Conservation (phyloP, 2,113 vertebrate genomes). For the Pyxicephalus adspersus region DNA sequence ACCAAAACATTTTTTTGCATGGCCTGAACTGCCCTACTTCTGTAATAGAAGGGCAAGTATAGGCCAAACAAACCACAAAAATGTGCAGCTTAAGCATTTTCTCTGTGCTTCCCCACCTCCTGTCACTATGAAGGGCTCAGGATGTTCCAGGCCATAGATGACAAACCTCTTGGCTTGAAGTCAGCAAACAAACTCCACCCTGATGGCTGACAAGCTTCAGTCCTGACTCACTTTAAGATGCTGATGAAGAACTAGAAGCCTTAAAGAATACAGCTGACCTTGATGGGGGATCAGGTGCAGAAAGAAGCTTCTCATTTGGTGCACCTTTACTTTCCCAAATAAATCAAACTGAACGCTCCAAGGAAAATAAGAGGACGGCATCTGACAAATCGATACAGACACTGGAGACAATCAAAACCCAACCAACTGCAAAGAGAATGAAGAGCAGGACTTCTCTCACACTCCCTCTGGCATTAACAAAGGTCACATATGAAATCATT, state of each 20-base stretch:
- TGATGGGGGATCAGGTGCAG: conserved; percentile 16
- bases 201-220: background rate
- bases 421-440: background rate
- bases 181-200: background rate
- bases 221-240: conserved; percentile 5
- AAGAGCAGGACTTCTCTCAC: background rate
- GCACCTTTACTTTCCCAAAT: background rate
- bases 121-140: background rate
- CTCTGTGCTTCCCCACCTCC: background rate
- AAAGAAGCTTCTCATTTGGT: conserved; percentile 21
- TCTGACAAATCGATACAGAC: conserved; percentile 25
- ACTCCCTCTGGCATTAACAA: background rate
- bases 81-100: background rate
- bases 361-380: background rate
- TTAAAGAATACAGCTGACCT: background rate
- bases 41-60: no score
- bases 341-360: background rate
- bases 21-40: no score
- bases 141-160: background rate
- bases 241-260: background rate
- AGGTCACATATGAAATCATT: background rate
- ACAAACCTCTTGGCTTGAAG: conserved; percentile 19
- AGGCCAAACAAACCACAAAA: background rate
- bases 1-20: no score
- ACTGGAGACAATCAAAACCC: background rate